phyloP scores from a whole-genome alignment of 2,113 vertebrate genomes.

The Bagarius yarrelli region DNA sequence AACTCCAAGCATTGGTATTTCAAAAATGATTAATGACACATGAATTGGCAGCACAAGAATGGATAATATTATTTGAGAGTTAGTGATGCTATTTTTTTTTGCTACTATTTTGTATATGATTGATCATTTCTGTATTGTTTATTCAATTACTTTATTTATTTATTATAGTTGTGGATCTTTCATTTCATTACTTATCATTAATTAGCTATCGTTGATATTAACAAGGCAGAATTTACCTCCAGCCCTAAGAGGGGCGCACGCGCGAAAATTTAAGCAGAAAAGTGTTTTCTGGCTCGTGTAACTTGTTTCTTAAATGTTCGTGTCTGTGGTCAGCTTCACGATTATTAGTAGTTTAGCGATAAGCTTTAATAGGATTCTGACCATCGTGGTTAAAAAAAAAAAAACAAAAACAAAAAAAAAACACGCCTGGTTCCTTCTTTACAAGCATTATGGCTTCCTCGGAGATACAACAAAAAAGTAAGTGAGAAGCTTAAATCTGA shows the following conservation, averaged over 20 bases:
- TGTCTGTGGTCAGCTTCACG: constrained; percentile 48
- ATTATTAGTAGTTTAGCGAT: background rate
- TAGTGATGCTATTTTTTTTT: too few species aligned
- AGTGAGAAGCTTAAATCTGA: background rate
- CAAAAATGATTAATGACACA: too few species aligned
- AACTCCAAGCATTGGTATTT: too few species aligned
- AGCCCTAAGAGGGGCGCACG: constrained; percentile 20
- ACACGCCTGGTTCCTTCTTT: background rate
- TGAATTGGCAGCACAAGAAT: too few species aligned
- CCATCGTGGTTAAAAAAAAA: background rate
- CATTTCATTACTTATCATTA: too few species aligned
- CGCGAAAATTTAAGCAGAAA: background rate
- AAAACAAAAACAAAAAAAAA: background rate
- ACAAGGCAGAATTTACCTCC: constrained; percentile 32
- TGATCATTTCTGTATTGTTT: too few species aligned
- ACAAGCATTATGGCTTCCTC: background rate
- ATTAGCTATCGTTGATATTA: too few species aligned
- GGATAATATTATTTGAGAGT: too few species aligned
- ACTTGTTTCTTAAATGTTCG: constrained; percentile 19
- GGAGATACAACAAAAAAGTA: constrained; percentile 34
- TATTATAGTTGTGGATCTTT: too few species aligned
- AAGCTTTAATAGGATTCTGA: background rate
- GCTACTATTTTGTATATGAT: too few species aligned
- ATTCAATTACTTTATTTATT: too few species aligned
- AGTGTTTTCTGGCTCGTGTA: background rate